Evolutionary conservation across 2,113 vertebrate species (phyloP).

Genomic region (Illadopsis cleaveri): DNA sequence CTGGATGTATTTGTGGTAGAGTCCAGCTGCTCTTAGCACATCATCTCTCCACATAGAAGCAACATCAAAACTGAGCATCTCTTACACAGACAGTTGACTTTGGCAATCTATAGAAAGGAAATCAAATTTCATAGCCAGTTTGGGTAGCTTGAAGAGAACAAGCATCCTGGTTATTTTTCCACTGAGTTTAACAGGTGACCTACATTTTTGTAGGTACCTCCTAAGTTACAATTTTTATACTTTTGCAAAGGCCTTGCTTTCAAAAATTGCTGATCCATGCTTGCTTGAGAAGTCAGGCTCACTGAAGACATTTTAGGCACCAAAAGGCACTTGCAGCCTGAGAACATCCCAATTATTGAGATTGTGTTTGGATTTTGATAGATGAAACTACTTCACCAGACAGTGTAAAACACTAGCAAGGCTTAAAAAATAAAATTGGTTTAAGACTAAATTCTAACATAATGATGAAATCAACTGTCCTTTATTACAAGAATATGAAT

Average conservation of each 20-base stretch:
- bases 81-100: background rate
- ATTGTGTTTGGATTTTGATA: background rate
- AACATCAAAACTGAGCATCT: background rate
- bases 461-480: background rate
- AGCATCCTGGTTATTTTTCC: background rate
- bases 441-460: background rate
- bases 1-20: background rate
- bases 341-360: background rate
- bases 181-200: background rate
- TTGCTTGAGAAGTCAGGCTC: background rate
- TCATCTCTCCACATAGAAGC: background rate
- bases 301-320: background rate
- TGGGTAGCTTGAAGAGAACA: background rate
- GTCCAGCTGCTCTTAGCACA: background rate
- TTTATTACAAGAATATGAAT: background rate
- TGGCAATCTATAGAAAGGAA: background rate
- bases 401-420: background rate
- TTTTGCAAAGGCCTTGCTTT: background rate
- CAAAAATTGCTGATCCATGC: background rate
- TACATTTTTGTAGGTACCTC: background rate
- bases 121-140: background rate
- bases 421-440: background rate
- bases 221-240: background rate
- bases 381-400: background rate
- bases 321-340: background rate